These are phyloP conservation scores for Hepsetus odoe DNA, from an alignment of 2,113 vertebrate genomes.

Conservation along the genomic window DNA sequence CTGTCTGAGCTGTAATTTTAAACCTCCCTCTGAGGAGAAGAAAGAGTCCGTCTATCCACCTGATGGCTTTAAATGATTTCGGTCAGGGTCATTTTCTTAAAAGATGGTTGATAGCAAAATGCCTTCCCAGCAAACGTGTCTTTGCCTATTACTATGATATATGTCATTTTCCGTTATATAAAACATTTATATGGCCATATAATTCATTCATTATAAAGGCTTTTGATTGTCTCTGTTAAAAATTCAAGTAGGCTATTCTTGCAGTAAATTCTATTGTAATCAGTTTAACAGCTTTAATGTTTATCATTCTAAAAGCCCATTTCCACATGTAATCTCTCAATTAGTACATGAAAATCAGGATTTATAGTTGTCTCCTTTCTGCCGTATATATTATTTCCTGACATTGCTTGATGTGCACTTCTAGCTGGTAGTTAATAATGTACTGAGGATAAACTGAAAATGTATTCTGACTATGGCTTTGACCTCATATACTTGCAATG, in stretches of 20 bases:
- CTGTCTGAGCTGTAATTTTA: constrained; percentile 51
- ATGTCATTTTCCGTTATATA: not conserved
- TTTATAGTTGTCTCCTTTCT: constrained; percentile 25
- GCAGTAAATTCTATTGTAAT: constrained; percentile 1
- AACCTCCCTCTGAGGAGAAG: constrained; percentile 40
- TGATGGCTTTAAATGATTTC: constrained; percentile 43
- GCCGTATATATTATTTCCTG: constrained; percentile 33
- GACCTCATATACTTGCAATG: constrained; percentile 7
- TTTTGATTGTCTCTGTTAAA: not conserved
- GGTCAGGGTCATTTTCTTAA: constrained; percentile 30
- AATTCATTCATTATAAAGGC: not conserved
- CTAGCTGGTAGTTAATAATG: constrained; percentile 35
- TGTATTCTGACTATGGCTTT: constrained; percentile 3
- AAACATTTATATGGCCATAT: not conserved
- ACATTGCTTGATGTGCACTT: not conserved
- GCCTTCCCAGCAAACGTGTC: not conserved
- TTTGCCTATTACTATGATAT: not conserved
- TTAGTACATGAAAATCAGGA: constrained; percentile 34
- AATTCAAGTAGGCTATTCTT: not conserved
- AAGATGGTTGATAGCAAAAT: constrained; percentile 17
- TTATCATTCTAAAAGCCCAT: constrained; percentile 10
- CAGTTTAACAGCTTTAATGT: not conserved
- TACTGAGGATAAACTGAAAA: constrained; percentile 15
- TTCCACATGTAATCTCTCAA: not conserved
- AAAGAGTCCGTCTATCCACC: constrained; percentile 42